Percentiles rank a stretch among this genome's conserved stretches.
phyloP scores from a whole-genome alignment of 2,888 invertebrate species.

The Mactromeris polynyma region DNA sequence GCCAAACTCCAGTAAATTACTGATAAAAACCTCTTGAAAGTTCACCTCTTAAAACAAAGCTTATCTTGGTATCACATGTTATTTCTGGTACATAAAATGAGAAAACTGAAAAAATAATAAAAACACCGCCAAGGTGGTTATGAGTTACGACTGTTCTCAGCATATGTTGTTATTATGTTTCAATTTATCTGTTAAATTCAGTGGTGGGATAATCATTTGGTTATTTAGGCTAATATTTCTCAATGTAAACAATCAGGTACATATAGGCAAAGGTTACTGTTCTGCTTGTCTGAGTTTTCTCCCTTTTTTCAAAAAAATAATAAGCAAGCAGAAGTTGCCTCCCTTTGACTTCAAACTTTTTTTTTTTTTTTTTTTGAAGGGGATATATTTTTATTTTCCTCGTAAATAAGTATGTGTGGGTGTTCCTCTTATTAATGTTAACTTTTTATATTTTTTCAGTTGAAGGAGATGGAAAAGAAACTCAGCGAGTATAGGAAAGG shows the following conservation, averaged over 20 bases:
- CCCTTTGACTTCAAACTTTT: background rate
- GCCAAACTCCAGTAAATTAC: background rate
- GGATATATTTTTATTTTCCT: too few species aligned
- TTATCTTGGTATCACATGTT: slow-evolving; percentile 20
- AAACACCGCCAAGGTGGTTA: background rate
- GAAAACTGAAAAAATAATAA: background rate
- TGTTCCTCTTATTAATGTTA: slow-evolving; percentile 27
- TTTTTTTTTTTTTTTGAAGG: too few species aligned
- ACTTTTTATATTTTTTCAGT: slow-evolving; percentile 83
- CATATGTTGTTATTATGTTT: background rate
- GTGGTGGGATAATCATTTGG: background rate
- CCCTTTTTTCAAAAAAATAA: background rate
- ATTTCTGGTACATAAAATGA: background rate
- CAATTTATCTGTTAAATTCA: background rate
- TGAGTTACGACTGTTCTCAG: background rate
- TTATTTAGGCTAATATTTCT: background rate
- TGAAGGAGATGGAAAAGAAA: slow-evolving; percentile 88
- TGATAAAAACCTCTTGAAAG: slow-evolving; percentile 10
- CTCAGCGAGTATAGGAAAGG: slow-evolving; percentile 82
- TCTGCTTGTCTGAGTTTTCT: background rate
- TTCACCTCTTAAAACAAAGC: slow-evolving; percentile 21
- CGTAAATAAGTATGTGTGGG: too few species aligned
- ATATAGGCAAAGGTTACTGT: background rate
- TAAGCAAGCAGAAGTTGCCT: background rate
- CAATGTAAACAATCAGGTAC: background rate